phyloP scores from a whole-genome alignment of 1,140 invertebrate genomes.

The Centruroides vittatus region DNA sequence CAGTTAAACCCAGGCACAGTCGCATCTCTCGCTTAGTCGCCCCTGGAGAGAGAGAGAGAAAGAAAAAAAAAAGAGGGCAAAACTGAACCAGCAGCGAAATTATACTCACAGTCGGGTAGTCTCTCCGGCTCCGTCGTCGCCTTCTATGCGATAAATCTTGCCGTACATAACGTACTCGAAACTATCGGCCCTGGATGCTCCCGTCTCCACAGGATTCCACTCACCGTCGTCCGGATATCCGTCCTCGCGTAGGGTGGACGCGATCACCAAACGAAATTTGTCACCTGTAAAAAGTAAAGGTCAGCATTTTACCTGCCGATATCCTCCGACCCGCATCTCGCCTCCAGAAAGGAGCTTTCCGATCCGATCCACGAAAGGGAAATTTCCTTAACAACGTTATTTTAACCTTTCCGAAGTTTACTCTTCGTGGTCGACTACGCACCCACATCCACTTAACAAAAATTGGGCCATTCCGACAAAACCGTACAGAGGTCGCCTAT shows the following conservation, averaged over 20 bases:
- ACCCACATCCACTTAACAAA: too few species aligned
- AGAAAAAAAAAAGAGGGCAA: not conserved
- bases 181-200: conserved; percentile 76
- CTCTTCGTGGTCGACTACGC: too few species aligned
- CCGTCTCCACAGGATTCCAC: conserved; percentile 69
- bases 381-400: too few species aligned
- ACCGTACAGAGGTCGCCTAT: too few species aligned
- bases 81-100: not conserved
- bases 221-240: conserved; percentile 90
- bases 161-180: conserved; percentile 99
- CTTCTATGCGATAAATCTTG: conserved; percentile 97
- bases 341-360: too few species aligned
- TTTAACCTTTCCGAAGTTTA: too few species aligned
- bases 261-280: conserved; percentile 86
- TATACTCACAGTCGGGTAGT: conserved; percentile 55
- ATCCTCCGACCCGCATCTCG: too few species aligned
- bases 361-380: too few species aligned
- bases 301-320: too few species aligned
- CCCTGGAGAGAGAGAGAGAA: too few species aligned
- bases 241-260: conserved; percentile 88
- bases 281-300: conserved; percentile 40
- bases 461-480: too few species aligned
- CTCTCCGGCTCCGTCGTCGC: conserved; percentile 82
- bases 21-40: not conserved
- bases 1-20: conserved; percentile 37